Evolutionary conservation across 2,113 vertebrate genomes (phyloP).

Genomic region (Picathartes gymnocephalus): DNA sequence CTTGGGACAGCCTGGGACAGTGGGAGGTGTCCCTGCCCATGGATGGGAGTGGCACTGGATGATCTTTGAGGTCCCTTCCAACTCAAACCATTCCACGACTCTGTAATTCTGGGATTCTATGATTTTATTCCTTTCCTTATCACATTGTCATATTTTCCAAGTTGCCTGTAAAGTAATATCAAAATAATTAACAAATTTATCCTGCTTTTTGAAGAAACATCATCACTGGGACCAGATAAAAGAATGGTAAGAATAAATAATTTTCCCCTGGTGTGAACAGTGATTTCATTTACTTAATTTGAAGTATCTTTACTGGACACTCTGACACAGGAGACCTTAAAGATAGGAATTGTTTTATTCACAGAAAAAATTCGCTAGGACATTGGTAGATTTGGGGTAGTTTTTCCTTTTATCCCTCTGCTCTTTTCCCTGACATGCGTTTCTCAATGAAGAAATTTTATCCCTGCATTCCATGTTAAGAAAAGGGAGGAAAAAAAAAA

Average conservation of each 20-base stretch:
- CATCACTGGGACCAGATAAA: background rate
- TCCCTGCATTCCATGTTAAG: constrained; percentile 36
- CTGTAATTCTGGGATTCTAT: background rate
- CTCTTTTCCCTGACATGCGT: constrained; percentile 8
- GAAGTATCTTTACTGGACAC: background rate
- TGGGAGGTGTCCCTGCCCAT: background rate
- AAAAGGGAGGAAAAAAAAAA: background rate
- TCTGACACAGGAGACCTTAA: background rate
- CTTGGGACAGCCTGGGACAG: background rate
- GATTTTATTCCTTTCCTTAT: background rate
- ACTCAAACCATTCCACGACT: background rate
- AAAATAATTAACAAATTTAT: background rate
- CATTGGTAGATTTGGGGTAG: background rate
- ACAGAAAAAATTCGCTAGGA: background rate
- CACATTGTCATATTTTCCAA: background rate
- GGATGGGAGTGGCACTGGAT: background rate
- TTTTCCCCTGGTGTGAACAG: background rate
- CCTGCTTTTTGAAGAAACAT: background rate
- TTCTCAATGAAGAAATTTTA: constrained; percentile 58
- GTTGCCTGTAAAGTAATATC: background rate
- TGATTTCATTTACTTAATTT: background rate
- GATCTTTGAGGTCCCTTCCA: background rate
- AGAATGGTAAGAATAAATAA: background rate
- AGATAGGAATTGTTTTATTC: background rate
- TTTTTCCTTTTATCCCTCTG: background rate